Evolutionary conservation across 2,888 invertebrate species (phyloP).

Genomic region (Drosophila conformis): DNA sequence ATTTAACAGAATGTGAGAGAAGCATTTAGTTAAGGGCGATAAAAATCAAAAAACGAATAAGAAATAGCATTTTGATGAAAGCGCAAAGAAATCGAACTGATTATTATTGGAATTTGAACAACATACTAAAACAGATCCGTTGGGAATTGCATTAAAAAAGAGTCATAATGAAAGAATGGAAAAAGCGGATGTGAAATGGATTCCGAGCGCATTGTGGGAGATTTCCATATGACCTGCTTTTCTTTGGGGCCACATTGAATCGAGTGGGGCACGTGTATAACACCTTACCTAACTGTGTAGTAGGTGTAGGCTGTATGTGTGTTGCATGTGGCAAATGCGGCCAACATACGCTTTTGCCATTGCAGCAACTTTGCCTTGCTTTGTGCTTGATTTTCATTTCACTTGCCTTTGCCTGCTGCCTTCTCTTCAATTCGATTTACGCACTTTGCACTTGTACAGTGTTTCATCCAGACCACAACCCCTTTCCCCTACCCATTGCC

Average conservation of each 20-base stretch:
- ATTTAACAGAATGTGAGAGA: neutral
- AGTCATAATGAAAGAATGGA: conserved; percentile 3
- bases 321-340: conserved; percentile 47
- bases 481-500: neutral
- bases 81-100: conserved; percentile 10
- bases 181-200: conserved; percentile 34
- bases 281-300: conserved; percentile 11
- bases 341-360: conserved; percentile 12
- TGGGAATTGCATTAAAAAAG: conserved; percentile 6
- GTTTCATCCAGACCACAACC: conserved; percentile 17
- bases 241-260: conserved; percentile 37
- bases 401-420: conserved; percentile 58
- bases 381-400: conserved; percentile 55
- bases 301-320: neutral
- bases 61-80: neutral
- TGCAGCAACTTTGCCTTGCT: conserved; percentile 18
- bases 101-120: conserved; percentile 19
- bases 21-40: neutral
- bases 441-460: conserved; percentile 42
- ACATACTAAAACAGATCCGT: neutral
- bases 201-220: conserved; percentile 35
- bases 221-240: conserved; percentile 79
- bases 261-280: conserved; percentile 30
- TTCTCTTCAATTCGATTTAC: conserved; percentile 61
- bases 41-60: neutral